phyloP scores from a whole-genome alignment of 1,140 invertebrate genomes.

The Hylaeus volcanicus region DNA sequence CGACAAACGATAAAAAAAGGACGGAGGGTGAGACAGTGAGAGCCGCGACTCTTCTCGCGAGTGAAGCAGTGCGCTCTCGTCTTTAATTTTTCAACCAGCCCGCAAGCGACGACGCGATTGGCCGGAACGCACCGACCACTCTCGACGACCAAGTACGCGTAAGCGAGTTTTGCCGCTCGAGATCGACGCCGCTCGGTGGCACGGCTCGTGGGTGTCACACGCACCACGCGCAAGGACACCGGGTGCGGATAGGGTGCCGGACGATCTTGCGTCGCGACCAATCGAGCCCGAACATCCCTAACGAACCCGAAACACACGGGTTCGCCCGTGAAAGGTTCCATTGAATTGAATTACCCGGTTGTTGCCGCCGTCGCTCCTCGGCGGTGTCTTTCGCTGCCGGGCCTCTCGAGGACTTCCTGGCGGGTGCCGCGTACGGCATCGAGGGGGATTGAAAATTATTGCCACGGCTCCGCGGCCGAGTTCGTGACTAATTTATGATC shows the following conservation, averaged over 20 bases:
- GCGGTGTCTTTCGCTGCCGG: conserved; percentile 10
- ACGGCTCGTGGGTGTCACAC: background rate
- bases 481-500: conserved; percentile 61
- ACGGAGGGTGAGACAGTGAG: background rate
- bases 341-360: conserved; percentile 38
- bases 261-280: background rate
- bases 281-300: no score
- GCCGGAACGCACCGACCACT: conserved; percentile 33
- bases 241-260: no score
- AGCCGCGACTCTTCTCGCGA: conserved; percentile 11
- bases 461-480: conserved; percentile 2
- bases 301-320: no score
- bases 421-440: background rate
- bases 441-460: conserved; percentile 19
- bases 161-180: conserved; percentile 35
- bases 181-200: conserved; percentile 48
- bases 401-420: background rate
- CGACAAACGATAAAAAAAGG: background rate
- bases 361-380: background rate
- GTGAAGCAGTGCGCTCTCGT: conserved; percentile 38
- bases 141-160: conserved; percentile 44
- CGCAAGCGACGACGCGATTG: conserved; percentile 55
- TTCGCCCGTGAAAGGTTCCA: conserved; percentile 32
- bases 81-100: conserved; percentile 56
- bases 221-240: background rate